Conservation (phyloP, 2,113 vertebrate genomes). For the Hyaena hyaena region DNA sequence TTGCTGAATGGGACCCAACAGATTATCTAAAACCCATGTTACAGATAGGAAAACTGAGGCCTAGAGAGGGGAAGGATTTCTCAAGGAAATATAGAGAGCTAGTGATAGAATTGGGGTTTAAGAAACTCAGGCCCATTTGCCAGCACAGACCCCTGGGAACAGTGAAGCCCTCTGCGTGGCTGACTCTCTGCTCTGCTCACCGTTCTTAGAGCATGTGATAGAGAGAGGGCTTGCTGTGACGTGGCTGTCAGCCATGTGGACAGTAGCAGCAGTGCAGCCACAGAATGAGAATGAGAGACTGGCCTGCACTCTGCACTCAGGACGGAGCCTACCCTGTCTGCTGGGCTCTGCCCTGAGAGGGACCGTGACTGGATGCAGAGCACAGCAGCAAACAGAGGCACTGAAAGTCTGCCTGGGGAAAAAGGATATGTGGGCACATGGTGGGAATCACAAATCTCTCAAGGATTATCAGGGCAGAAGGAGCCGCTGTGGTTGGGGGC, state of each 20-base stretch:
- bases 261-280: background rate
- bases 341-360: background rate
- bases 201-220: fast-evolving
- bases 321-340: background rate
- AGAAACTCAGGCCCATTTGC: background rate
- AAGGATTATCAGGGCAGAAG: background rate
- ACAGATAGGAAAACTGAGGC: background rate
- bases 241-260: fast-evolving
- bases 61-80: background rate
- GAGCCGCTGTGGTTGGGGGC: too few relatives aligned
- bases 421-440: background rate
- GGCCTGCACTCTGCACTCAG: background rate
- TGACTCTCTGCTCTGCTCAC: background rate
- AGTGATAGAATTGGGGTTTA: background rate
- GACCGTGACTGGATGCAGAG: background rate
- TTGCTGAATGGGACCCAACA: background rate
- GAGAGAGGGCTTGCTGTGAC: background rate
- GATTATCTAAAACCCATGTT: background rate
- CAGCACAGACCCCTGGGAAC: background rate
- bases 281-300: background rate
- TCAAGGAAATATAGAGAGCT: background rate
- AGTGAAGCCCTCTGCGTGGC: background rate
- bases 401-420: background rate
- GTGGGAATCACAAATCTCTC: background rate
- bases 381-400: background rate